Evolutionary conservation across 2,888 invertebrate species (phyloP).

Genomic region (Hipparchia sbordonii): DNA sequence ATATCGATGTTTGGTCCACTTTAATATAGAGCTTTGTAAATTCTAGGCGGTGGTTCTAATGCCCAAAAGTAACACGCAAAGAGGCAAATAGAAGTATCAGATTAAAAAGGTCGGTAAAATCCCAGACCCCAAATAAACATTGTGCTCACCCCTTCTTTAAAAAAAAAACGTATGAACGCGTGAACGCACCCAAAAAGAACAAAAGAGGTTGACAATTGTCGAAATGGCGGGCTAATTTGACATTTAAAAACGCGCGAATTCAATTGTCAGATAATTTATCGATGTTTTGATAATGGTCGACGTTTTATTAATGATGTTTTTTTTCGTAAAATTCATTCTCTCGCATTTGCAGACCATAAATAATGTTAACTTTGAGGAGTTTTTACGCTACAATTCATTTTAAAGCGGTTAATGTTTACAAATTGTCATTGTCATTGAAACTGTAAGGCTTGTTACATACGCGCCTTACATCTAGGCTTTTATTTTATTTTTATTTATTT

Average conservation of each 20-base stretch:
- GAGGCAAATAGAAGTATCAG: constrained; percentile 24
- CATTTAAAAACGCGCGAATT: constrained; percentile 77
- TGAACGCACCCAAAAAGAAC: constrained; percentile 68
- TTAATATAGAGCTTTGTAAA: neutral
- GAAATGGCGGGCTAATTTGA: constrained; percentile 78
- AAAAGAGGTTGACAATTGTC: constrained; percentile 64
- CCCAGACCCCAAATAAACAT: constrained; percentile 50
- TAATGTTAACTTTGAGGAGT: constrained; percentile 59
- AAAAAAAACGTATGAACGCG: constrained; percentile 58
- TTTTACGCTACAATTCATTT: constrained; percentile 67
- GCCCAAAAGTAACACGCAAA: constrained; percentile 36
- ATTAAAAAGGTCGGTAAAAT: constrained; percentile 21
- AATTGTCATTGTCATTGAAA: constrained; percentile 46
- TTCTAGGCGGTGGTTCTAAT: neutral
- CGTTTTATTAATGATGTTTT: constrained; percentile 74
- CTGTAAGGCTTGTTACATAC: constrained; percentile 21
- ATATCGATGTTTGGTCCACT: neutral
- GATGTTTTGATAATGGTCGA: constrained; percentile 69
- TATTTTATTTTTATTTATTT: too few relatives aligned
- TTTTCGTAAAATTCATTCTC: constrained; percentile 56
- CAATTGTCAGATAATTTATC: constrained; percentile 78
- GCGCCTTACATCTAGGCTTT: too few relatives aligned
- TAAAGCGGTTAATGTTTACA: constrained; percentile 65
- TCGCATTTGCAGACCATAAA: constrained; percentile 64
- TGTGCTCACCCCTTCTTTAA: constrained; percentile 64